Conservation (phyloP, 2,797 vertebrate genomes). For the Threskiornis aethiopicus region DNA sequence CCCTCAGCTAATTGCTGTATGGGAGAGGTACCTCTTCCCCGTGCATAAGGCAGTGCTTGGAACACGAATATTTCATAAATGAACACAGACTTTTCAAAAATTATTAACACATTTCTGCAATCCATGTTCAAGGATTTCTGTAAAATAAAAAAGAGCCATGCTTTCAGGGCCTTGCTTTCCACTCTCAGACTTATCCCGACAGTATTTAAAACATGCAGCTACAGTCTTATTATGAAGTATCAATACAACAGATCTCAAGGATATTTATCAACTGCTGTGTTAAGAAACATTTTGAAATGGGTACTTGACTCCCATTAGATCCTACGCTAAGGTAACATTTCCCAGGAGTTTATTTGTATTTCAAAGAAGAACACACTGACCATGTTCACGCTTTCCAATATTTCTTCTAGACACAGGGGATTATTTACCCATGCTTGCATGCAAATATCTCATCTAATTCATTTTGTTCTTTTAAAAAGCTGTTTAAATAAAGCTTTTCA, state of each 20-base stretch:
- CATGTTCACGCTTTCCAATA: not conserved
- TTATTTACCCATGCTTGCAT: slow-evolving; percentile 18
- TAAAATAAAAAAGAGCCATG: not conserved
- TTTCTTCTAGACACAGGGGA: slow-evolving; percentile 31
- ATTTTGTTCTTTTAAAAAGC: slow-evolving; percentile 42
- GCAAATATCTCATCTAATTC: slow-evolving; percentile 45
- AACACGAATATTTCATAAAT: not conserved
- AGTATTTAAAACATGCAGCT: not conserved
- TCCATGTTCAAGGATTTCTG: not conserved
- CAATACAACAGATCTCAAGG: not conserved
- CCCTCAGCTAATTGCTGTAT: not conserved
- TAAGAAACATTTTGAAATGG: not conserved
- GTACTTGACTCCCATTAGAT: not conserved
- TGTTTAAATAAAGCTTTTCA: slow-evolving; percentile 38
- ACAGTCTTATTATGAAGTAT: not conserved
- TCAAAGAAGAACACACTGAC: slow-evolving; percentile 17
- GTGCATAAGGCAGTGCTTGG: not conserved
- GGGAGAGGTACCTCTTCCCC: not conserved
- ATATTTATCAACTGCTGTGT: not conserved
- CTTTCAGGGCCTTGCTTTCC: not conserved
- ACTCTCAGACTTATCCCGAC: not conserved
- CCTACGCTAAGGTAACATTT: not conserved
- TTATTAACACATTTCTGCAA: not conserved
- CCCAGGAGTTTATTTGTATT: slow-evolving; percentile 29
- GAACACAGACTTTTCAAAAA: not conserved